These are phyloP conservation scores for Acanthaster planci DNA, from an alignment of 35 echinoderm and acorn worm species.

Conservation along the genomic window DNA sequence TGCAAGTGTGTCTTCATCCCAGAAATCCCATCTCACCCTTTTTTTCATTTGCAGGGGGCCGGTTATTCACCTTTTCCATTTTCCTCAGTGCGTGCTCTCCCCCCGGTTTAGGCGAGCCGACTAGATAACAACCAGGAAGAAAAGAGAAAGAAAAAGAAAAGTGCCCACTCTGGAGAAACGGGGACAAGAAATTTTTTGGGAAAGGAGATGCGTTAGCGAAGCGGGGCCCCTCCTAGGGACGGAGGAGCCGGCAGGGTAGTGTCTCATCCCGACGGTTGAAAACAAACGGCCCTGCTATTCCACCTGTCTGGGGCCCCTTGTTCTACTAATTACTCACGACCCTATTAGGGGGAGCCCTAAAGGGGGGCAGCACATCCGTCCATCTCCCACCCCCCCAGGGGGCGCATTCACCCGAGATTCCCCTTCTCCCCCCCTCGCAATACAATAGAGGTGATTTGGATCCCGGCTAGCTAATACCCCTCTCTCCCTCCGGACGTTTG, in stretches of 20 bases:
- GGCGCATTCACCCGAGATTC: neutral
- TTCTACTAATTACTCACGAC: conserved; percentile 26
- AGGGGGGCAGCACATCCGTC: conserved; percentile 13
- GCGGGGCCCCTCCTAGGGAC: conserved; percentile 5
- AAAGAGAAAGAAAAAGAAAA: neutral
- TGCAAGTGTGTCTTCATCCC: too few relatives aligned
- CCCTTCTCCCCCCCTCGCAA: too few relatives aligned
- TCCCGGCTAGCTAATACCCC: too few relatives aligned
- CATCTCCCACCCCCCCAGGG: neutral
- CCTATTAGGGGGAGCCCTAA: conserved; percentile 7
- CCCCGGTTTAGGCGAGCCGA: too few relatives aligned
- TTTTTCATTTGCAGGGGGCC: neutral
- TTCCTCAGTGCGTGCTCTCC: neutral
- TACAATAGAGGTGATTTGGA: conserved; percentile 15
- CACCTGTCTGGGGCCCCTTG: conserved; percentile 15
- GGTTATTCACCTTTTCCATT: conserved; percentile 11
- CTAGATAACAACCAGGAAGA: too few relatives aligned
- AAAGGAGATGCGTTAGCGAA: neutral
- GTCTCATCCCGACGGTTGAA: conserved; percentile 8
- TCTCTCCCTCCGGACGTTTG: too few relatives aligned
- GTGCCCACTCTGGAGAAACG: neutral
- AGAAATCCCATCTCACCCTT: neutral
- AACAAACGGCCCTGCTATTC: conserved; percentile 11
- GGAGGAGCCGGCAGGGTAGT: neutral
- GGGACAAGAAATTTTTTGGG: neutral